These are phyloP conservation scores for Nebria ingens DNA, from an alignment of 1,140 invertebrate species.

Conservation along the genomic window DNA sequence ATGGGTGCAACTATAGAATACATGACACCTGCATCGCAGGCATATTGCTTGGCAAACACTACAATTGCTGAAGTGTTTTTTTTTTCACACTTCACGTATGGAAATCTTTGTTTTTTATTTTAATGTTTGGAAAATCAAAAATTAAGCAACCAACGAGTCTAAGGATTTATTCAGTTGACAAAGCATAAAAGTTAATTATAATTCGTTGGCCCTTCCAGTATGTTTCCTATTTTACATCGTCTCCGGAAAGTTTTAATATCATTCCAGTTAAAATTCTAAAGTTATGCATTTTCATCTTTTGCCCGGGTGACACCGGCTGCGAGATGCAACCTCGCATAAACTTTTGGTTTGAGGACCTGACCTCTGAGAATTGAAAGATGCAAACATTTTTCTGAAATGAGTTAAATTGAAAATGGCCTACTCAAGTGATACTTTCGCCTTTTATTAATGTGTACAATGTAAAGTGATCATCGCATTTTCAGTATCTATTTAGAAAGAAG, in stretches of 20 bases:
- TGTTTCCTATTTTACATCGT: conserved; percentile 6
- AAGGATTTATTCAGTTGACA: neutral
- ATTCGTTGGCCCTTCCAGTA: neutral
- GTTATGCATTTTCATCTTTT: conserved; percentile 5
- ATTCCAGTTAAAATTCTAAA: conserved; percentile 6
- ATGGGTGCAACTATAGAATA: neutral
- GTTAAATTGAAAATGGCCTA: too few relatives aligned
- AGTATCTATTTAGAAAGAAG: too few relatives aligned
- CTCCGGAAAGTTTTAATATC: conserved; percentile 8
- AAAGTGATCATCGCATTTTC: too few relatives aligned
- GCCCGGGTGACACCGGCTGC: neutral
- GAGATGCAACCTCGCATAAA: neutral
- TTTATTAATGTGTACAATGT: too few relatives aligned
- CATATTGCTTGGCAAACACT: too few relatives aligned
- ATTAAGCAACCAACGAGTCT: too few relatives aligned
- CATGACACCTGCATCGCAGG: conserved; percentile 1
- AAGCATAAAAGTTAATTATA: conserved; percentile 7
- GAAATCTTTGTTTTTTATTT: conserved; percentile 7
- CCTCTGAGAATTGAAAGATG: neutral
- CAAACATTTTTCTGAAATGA: too few relatives aligned
- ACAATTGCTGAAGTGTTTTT: neutral
- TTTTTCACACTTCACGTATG: conserved; percentile 18
- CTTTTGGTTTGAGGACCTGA: neutral
- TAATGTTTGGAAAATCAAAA: too few relatives aligned
- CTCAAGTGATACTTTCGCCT: too few relatives aligned